Evolutionary conservation across 2,888 invertebrate genomes (phyloP).

Genomic region (Ornithoptera priamus): DNA sequence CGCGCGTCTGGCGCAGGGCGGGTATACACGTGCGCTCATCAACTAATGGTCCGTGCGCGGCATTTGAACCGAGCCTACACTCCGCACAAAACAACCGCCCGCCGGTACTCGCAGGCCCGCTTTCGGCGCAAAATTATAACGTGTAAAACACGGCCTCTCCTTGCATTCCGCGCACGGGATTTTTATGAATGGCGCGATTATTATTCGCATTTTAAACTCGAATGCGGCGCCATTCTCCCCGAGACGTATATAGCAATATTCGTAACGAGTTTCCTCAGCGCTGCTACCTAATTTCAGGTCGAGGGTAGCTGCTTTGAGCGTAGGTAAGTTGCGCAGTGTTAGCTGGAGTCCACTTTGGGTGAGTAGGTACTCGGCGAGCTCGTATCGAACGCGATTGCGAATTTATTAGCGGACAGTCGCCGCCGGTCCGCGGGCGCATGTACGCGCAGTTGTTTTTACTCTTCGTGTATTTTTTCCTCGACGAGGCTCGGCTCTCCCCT

Average conservation of each 20-base stretch:
- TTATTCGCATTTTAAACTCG: slow-evolving; percentile 80
- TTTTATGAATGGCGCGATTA: slow-evolving; percentile 78
- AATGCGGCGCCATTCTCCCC: slow-evolving; percentile 74
- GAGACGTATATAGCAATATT: slow-evolving; percentile 76
- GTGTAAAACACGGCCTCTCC: slow-evolving; percentile 77
- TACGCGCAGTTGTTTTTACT: slow-evolving; percentile 74
- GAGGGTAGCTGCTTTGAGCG: slow-evolving; percentile 54
- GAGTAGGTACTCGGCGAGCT: slow-evolving; percentile 26
- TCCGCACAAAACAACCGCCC: slow-evolving; percentile 70
- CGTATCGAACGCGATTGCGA: slow-evolving; percentile 75
- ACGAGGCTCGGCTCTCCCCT: slow-evolving; percentile 77
- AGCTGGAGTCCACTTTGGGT: slow-evolving; percentile 50
- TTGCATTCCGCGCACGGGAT: slow-evolving; percentile 76
- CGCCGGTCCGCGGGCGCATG: slow-evolving; percentile 58
- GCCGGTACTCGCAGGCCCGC: slow-evolving; percentile 63
- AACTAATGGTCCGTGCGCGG: slow-evolving; percentile 81
- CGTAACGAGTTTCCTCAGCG: slow-evolving; percentile 78
- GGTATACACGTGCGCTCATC: slow-evolving; percentile 75
- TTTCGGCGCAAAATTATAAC: slow-evolving; percentile 79
- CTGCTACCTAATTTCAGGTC: slow-evolving; percentile 74
- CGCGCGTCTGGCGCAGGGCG: slow-evolving; percentile 60
- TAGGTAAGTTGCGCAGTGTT: slow-evolving; percentile 41
- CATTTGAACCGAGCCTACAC: slow-evolving; percentile 79
- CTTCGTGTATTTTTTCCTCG: slow-evolving; percentile 78
- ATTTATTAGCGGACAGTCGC: slow-evolving; percentile 72